These are phyloP conservation scores for Corbicula japonica DNA, from an alignment of 2,888 invertebrate genomes.

Conservation along the genomic window DNA sequence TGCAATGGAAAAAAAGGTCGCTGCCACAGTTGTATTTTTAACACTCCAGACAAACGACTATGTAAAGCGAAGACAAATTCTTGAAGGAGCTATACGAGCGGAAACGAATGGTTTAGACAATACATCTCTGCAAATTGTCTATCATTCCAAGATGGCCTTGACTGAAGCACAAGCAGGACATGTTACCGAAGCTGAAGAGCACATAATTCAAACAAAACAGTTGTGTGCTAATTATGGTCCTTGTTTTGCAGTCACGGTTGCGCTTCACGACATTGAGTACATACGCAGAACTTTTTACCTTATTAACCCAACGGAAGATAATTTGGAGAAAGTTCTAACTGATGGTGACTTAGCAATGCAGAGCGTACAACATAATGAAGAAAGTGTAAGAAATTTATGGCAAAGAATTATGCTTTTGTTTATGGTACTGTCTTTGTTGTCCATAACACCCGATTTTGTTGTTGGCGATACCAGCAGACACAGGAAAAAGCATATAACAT, in stretches of 20 bases:
- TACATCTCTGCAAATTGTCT: constrained; percentile 22
- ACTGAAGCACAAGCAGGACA: constrained; percentile 24
- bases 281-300: constrained; percentile 8
- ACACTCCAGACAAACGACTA: constrained; percentile 18
- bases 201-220: constrained; percentile 14
- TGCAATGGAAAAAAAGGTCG: constrained; percentile 22
- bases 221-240: constrained; percentile 10
- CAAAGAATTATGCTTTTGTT: constrained; percentile 14
- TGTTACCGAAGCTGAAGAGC: constrained; percentile 14
- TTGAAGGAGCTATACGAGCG: constrained; percentile 3
- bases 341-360: constrained; percentile 24
- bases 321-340: constrained; percentile 12
- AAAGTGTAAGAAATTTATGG: constrained; percentile 31
- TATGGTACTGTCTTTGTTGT: constrained; percentile 11
- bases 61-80: constrained; percentile 9
- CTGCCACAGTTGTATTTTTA: constrained; percentile 11
- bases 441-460: constrained; percentile 9
- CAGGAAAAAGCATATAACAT: constrained; percentile 1
- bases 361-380: constrained; percentile 16
- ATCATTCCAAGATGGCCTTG: constrained; percentile 31
- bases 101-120: constrained; percentile 23
- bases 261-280: constrained; percentile 31
- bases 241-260: constrained; percentile 14
- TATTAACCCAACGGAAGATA: constrained; percentile 10
- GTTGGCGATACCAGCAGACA: constrained; percentile 1